A percentile compares a stretch with the other conserved stretches of the same genome.
phyloP scores from a whole-genome alignment of 2,113 vertebrate species.

The Cinclus cinclus region DNA sequence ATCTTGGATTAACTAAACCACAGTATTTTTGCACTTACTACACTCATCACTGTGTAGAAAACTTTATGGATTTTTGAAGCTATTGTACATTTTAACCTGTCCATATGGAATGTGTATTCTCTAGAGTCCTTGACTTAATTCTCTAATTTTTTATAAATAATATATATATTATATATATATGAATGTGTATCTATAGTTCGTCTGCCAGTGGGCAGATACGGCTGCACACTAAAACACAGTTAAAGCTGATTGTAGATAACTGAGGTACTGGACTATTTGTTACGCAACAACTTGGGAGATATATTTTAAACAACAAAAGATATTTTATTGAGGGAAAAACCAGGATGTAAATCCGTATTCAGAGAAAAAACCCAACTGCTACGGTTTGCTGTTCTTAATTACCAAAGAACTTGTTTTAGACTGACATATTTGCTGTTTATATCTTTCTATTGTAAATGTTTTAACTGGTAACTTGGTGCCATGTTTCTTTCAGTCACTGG shows the following conservation, averaged over 20 bases:
- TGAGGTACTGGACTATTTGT: slow-evolving; percentile 79
- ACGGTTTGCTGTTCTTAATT: slow-evolving; percentile 84
- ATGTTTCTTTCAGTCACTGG: slow-evolving; percentile 65
- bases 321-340: slow-evolving; percentile 80
- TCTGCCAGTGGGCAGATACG: slow-evolving; percentile 64
- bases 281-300: slow-evolving; percentile 47
- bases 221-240: slow-evolving; percentile 74
- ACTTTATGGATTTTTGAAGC: slow-evolving; percentile 60
- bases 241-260: slow-evolving; percentile 72
- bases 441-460: slow-evolving; percentile 71
- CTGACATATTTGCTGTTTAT: slow-evolving; percentile 76
- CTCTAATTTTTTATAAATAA: slow-evolving; percentile 79
- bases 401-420: slow-evolving; percentile 91
- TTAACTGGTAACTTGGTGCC: slow-evolving; percentile 77
- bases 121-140: slow-evolving; percentile 71
- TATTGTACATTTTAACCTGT: slow-evolving; percentile 77
- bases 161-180: slow-evolving; percentile 77
- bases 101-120: slow-evolving; percentile 70
- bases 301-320: slow-evolving; percentile 71
- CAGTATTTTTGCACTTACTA: slow-evolving; percentile 79
- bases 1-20: slow-evolving; percentile 73
- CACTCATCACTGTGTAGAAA: slow-evolving; percentile 68
- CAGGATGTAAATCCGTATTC: slow-evolving; percentile 71
- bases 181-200: slow-evolving; percentile 74
- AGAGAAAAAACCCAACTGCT: slow-evolving; percentile 28